Base-by-base conservation (phyloP, 2,113 vertebrate species). In the Pimephales promelas region DNA sequence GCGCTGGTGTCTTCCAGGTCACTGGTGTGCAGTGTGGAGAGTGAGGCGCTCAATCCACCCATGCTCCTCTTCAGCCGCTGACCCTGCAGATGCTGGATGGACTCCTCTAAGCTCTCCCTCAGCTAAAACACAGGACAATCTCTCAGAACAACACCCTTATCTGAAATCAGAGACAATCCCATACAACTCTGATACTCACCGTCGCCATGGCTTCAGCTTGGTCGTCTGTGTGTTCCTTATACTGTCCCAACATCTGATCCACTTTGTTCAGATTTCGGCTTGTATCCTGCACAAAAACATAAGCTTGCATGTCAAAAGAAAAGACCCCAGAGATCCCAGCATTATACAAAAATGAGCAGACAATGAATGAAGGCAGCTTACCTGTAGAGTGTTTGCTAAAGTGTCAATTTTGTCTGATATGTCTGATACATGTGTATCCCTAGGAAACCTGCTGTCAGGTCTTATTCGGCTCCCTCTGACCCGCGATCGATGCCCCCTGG, bases 351-450 rank as follows among this genome's bases (percentile, higher is more conserved):
- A 24, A 8, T 43, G 31, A 77, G 16, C 24, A 16, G 16, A 5
- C 3, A 92, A 59, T 86, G 62, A 85, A 64, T 87, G 87, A 16
- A 40, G 10, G 6, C 43, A 40, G 22, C 83, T 79, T 89, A 98
- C 97, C 96, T 98, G 95, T 88, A 99, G 94, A 88, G 97, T 98
- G 90, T 87, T 95, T 52, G 96, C 95, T 89, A 99, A 92, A 8
- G 95, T 95, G 87, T 95, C 94, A 86, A 99, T 97, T 91, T 98
- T 99, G 84, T 95, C 91, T 0, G 96, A 94, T 84, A 98, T 95
- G 73, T 93, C 93, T 66, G 85, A 89, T 8, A 56, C 79, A 34
- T 16, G 71, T 89, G 84, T 76, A 87, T 88, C 54, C 79, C 77
- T 52, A 16, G 79, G 45, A 70, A 40, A 86, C 81, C 52, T 89